phyloP scores from a whole-genome alignment of 2,113 vertebrate species.

The Salvator merianae region DNA sequence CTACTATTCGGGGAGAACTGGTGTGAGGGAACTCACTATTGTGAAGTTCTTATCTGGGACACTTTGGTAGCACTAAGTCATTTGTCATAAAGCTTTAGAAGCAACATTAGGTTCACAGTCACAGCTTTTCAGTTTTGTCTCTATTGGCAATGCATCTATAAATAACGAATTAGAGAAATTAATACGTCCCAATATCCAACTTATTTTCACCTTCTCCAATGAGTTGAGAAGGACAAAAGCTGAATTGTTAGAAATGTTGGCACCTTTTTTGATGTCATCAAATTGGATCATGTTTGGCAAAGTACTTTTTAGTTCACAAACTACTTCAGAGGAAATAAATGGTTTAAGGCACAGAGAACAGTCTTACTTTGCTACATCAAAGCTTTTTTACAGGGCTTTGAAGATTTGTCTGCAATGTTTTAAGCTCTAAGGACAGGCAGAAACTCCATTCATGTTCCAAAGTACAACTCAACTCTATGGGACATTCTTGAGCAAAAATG shows the following conservation, averaged over 20 bases:
- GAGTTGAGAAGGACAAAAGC: conserved; percentile 12
- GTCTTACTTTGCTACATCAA: conserved; percentile 29
- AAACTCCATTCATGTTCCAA: conserved; percentile 26
- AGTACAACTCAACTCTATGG: not conserved
- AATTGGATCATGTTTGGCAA: conserved; percentile 30
- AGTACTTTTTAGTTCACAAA: conserved; percentile 29
- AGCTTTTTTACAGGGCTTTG: conserved; percentile 1
- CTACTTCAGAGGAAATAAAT: conserved; percentile 38
- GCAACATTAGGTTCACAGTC: conserved; percentile 39
- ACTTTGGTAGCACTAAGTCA: no score
- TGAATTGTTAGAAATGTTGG: conserved; percentile 4
- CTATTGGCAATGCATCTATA: conserved; percentile 44
- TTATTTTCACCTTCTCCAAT: conserved; percentile 2
- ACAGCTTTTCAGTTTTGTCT: conserved; percentile 23
- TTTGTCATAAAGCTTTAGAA: conserved; percentile 53
- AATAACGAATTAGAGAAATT: conserved; percentile 40
- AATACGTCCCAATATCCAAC: not conserved
- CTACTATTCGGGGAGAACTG: no score
- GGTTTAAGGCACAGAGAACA: conserved; percentile 29
- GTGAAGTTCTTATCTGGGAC: no score
- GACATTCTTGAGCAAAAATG: not conserved
- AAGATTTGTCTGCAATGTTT: conserved; percentile 19
- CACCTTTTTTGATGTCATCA: conserved; percentile 33
- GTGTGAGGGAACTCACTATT: no score
- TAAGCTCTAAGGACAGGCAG: conserved; percentile 26